Conservation (phyloP, 2,113 vertebrate species). For the Pomatorhinus ruficollis region DNA sequence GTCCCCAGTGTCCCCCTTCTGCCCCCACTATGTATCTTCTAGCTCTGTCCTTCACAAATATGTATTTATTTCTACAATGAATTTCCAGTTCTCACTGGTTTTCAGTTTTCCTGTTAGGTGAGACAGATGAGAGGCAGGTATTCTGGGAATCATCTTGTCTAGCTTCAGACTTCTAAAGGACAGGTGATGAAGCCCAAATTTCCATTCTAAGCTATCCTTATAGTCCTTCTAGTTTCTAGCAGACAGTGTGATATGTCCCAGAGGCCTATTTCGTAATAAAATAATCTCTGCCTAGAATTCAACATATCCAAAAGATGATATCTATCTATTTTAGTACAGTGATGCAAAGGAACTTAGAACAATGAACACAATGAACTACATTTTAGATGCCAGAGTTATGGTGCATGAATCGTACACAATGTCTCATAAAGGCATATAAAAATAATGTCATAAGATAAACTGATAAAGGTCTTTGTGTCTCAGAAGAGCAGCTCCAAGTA, state of each 20-base stretch:
- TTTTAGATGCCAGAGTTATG: conserved; percentile 28
- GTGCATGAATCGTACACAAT: background rate
- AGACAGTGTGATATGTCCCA: background rate
- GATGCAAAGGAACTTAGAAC: background rate
- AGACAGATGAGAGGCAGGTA: background rate
- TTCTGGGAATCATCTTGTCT: background rate
- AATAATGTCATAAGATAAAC: conserved; percentile 57
- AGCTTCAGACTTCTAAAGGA: background rate
- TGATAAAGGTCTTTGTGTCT: conserved; percentile 41
- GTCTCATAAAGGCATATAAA: conserved; percentile 46
- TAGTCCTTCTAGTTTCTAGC: background rate
- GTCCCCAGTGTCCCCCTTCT: background rate
- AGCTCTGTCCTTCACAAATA: background rate
- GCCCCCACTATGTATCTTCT: accelerated
- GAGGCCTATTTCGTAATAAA: background rate
- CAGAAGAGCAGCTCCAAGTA: conserved; percentile 39
- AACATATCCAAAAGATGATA: background rate
- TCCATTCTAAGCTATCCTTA: background rate
- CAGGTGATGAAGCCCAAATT: background rate
- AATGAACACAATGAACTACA: background rate
- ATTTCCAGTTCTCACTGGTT: background rate
- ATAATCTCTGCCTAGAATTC: background rate
- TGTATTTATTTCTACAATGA: background rate
- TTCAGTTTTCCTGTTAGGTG: background rate
- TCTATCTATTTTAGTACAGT: background rate